Conservation (phyloP, 2,113 vertebrate species). For the Aix galericulata region DNA sequence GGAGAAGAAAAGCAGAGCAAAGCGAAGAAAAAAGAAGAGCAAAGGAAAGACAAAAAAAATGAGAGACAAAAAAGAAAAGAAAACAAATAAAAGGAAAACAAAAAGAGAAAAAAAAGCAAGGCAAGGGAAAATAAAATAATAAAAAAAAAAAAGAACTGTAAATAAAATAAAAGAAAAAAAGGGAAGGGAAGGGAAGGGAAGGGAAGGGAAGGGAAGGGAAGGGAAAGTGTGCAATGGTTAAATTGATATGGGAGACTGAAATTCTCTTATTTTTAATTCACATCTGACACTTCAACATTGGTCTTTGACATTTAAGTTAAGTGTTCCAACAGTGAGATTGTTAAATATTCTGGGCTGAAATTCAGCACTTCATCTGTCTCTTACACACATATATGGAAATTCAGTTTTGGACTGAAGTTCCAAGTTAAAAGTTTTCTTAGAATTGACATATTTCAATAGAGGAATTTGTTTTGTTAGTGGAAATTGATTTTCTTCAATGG, state of each 20-base stretch:
- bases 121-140: no score
- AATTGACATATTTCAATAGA: background rate
- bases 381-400: background rate
- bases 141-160: background rate
- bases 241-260: rapidly evolving
- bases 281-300: background rate
- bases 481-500: background rate
- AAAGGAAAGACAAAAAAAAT: no score
- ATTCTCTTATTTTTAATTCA: background rate
- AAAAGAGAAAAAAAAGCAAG: background rate
- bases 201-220: background rate
- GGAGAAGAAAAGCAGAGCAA: background rate
- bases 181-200: no score
- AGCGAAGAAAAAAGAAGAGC: no score
- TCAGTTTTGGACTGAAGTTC: background rate
- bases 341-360: background rate
- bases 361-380: background rate
- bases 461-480: background rate
- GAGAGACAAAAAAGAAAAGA: no score
- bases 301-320: background rate
- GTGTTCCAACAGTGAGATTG: background rate
- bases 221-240: background rate
- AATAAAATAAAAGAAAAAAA: background rate
- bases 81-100: no score
- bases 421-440: background rate